Conservation (phyloP, 2,888 invertebrate genomes). For the Sericinus montela region DNA sequence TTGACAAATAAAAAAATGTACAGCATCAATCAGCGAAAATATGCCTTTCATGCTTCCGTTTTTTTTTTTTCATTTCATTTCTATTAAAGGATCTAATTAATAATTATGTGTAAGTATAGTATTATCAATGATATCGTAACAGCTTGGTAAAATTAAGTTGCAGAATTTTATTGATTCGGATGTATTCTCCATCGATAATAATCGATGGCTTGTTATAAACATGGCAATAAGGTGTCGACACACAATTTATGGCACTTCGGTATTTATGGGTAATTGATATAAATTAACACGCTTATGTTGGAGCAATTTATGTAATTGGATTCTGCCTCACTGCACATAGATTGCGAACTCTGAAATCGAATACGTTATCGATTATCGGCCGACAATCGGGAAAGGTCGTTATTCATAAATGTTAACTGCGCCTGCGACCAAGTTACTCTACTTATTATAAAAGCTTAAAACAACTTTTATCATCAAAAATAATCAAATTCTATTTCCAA, state of each 20-base stretch:
- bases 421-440: not conserved
- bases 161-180: not conserved
- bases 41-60: too few species aligned
- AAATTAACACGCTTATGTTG: slow-evolving; percentile 1
- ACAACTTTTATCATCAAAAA: slow-evolving; percentile 19
- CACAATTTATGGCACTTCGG: slow-evolving; percentile 1
- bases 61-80: too few species aligned
- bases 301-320: slow-evolving; percentile 14
- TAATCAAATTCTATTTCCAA: slow-evolving; percentile 37
- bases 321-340: slow-evolving; percentile 8
- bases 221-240: slow-evolving; percentile 4
- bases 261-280: slow-evolving; percentile 12
- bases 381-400: slow-evolving; percentile 7
- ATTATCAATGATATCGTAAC: not conserved
- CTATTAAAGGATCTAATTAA: too few species aligned
- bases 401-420: slow-evolving; percentile 7
- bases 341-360: slow-evolving; percentile 5
- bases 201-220: not conserved
- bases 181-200: not conserved
- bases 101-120: too few species aligned
- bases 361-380: slow-evolving; percentile 7
- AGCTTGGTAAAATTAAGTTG: not conserved
- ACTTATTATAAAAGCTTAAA: slow-evolving; percentile 3
- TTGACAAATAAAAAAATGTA: too few species aligned
- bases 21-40: too few species aligned